Evolutionary conservation across 2,888 invertebrate species (phyloP), one percentile per base, ranked within the genome.

Genomic region (Phaedon cochleariae): DNA sequence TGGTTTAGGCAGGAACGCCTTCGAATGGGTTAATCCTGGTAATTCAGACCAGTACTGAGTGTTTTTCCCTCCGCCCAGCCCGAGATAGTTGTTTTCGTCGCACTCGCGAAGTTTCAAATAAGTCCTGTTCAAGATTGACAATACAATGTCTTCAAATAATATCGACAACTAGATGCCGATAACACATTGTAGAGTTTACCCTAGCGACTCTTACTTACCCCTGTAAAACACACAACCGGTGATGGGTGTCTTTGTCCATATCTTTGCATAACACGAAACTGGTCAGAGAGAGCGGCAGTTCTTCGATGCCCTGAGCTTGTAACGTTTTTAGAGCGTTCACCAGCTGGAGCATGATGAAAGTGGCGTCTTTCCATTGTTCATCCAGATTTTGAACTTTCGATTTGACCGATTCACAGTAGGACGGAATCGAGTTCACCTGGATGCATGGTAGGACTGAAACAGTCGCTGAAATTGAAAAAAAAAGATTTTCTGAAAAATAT

Each of bases 241-340:
- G 90, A 73, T 88, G 87, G 22, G 73, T 73, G 70, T 89, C 89
- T 75, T 87, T 87, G 58, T 90, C 89, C 71, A 85, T 81, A 73
- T 87, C 93, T 76, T 89, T 89, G 72, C 91, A 87, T 5, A 93
- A 86, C 9, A 93, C 88, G 73, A 94, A 91, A 70, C 92, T 91
- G 31, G 89, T 89, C 64, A 93, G 82, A 68, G 89, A 88, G 52
- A 90, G 85, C 0, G 92, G 88, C 34, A 92, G 86, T 75, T 94
- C 94, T 78, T 95, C 94, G 21, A 93, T 90, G 1, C 94, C 94
- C 72, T 93, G 89, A 0, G 93, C 92, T 81, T 95, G 94, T 21
- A 95, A 85, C 77, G 90, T 91, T 80, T 94, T 94, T 72, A 95
- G 84, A 0, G 92, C 93, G 73, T 92, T 93, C 22, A 94, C 90